These are phyloP conservation scores for Panurus biarmicus DNA, from an alignment of 2,113 vertebrate genomes.

Conservation along the genomic window DNA sequence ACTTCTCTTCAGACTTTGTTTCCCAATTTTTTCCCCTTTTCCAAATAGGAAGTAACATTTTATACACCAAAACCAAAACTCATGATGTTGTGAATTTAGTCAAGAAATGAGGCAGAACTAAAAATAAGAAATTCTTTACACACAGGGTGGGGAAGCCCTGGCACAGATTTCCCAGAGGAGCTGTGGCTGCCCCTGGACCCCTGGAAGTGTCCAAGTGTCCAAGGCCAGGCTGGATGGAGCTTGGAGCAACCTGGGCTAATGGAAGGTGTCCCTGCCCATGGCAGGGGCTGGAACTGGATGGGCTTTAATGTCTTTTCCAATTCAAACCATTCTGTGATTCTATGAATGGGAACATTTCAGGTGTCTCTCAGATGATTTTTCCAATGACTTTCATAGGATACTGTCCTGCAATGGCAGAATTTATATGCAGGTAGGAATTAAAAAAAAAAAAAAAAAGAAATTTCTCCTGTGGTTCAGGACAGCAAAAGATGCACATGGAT, in stretches of 20 bases:
- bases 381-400: not conserved
- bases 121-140: not conserved
- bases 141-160: rapidly evolving
- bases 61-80: not conserved
- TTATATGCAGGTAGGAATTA: not conserved
- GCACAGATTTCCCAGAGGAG: not conserved
- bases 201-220: not conserved
- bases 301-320: not conserved
- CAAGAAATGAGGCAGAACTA: not conserved
- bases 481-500: not conserved
- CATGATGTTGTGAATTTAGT: rapidly evolving
- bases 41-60: not conserved
- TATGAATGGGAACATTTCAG: not conserved
- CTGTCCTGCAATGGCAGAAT: not conserved
- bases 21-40: not conserved
- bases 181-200: not conserved
- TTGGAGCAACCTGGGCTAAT: rapidly evolving
- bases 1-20: not conserved
- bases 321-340: not conserved
- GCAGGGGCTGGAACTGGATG: rapidly evolving
- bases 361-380: not conserved
- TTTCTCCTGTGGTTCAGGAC: not conserved
- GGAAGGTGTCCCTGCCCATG: not conserved
- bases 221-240: rapidly evolving
- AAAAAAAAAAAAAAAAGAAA: not conserved